phyloP scores from a whole-genome alignment of 2,888 invertebrate species.

The Napeogenes inachia region DNA sequence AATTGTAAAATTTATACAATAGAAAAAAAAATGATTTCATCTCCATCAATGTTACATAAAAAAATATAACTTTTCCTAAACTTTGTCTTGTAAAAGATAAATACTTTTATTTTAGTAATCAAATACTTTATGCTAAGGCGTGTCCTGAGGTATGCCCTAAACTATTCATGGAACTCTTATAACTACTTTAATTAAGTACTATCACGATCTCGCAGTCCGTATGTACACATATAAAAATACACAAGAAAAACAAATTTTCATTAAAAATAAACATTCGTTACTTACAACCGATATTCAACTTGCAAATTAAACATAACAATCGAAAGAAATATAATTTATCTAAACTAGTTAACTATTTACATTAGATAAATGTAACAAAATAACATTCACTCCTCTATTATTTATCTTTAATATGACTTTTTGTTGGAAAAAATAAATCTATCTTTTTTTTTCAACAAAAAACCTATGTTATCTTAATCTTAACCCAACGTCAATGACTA shows the following conservation, averaged over 20 bases:
- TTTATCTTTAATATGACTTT: conserved; percentile 17
- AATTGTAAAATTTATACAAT: too few relatives aligned
- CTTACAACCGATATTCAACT: conserved; percentile 22
- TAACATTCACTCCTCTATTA: conserved; percentile 30
- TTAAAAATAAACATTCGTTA: conserved; percentile 19
- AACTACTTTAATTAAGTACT: conserved; percentile 59
- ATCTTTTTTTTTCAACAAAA: not conserved
- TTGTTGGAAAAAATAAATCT: conserved; percentile 6
- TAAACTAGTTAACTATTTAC: conserved; percentile 40
- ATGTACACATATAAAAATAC: conserved; percentile 31
- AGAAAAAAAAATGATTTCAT: too few relatives aligned
- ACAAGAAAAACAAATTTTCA: conserved; percentile 18
- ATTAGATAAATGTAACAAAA: conserved; percentile 34
- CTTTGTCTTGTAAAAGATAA: not conserved
- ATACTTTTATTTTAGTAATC: not conserved
- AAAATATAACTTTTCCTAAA: not conserved
- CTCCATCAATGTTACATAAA: too few relatives aligned
- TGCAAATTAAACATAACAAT: conserved; percentile 33
- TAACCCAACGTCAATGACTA: conserved; percentile 23
- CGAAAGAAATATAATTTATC: conserved; percentile 39
- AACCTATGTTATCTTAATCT: conserved; percentile 1
- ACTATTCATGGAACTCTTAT: not conserved
- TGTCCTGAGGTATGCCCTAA: conserved; percentile 4
- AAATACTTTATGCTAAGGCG: not conserved
- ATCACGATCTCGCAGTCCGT: conserved; percentile 63